A percentile compares a stretch with the other conserved stretches of the same genome.
Conservation (phyloP, 2,888 invertebrate species). For the Lasius platythorax region DNA sequence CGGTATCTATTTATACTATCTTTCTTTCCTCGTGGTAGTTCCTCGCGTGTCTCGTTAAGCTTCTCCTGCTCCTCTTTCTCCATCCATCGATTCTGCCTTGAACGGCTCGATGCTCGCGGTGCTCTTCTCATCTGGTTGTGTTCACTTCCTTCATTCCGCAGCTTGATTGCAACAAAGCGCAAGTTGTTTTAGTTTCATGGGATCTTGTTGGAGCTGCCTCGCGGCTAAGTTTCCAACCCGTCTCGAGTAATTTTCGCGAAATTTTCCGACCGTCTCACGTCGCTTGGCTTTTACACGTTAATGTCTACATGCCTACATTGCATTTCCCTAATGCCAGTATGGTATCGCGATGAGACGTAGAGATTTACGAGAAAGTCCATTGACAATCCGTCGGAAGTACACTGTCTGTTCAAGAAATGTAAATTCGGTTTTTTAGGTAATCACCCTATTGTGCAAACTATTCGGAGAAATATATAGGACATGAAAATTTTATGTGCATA, state of each 20-base stretch:
- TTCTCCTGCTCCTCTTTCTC: conserved; percentile 34
- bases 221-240: conserved; percentile 29
- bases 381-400: conserved; percentile 37
- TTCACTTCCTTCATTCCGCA: conserved; percentile 45
- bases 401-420: conserved; percentile 31
- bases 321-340: conserved; percentile 1
- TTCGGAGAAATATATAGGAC: conserved; percentile 17
- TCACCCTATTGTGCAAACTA: conserved; percentile 42
- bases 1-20: conserved; percentile 31
- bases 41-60: conserved; percentile 51
- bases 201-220: conserved; percentile 39
- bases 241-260: conserved; percentile 31
- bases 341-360: conserved; percentile 16
- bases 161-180: conserved; percentile 51
- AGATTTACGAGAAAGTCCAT: conserved; percentile 47
- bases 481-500: conserved; percentile 9
- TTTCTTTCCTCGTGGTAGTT: conserved; percentile 28
- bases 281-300: conserved; percentile 29
- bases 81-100: conserved; percentile 33
- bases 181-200: conserved; percentile 44
- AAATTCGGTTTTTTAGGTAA: conserved; percentile 49
- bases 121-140: conserved; percentile 21
- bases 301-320: conserved; percentile 19
- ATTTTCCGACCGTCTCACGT: conserved; percentile 44
- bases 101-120: conserved; percentile 32